Percentiles rank a stretch among this genome's conserved stretches.
These are phyloP conservation scores for Drosophila pseudotalamancana DNA, from an alignment of 2,888 invertebrate species.

Conservation along the genomic window DNA sequence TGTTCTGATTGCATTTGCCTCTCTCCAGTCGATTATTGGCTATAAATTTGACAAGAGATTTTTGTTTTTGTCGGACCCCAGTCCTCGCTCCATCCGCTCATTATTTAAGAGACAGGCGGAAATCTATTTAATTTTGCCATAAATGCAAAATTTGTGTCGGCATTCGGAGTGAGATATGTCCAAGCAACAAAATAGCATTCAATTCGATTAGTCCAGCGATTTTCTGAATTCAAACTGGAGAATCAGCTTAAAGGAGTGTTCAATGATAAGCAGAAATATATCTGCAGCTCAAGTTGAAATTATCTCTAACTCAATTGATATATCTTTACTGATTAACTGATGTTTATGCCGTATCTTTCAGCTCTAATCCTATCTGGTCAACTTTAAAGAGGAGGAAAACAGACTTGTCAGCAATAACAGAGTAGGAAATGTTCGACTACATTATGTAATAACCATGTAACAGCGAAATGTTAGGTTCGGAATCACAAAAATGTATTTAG, in stretches of 20 bases:
- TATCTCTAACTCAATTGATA: too few relatives aligned
- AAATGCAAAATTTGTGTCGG: conserved; percentile 48
- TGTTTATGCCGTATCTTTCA: too few relatives aligned
- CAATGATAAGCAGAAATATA: background rate
- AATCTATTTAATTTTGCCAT: conserved; percentile 56
- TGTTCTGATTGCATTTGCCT: conserved; percentile 74
- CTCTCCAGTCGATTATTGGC: conserved; percentile 38
- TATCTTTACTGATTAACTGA: too few relatives aligned
- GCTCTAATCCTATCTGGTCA: too few relatives aligned
- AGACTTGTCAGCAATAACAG: too few relatives aligned
- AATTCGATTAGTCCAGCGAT: background rate
- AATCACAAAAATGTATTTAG: too few relatives aligned
- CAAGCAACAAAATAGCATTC: background rate
- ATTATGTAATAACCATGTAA: too few relatives aligned
- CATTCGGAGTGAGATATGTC: conserved; percentile 17
- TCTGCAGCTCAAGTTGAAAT: too few relatives aligned
- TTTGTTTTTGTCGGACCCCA: conserved; percentile 20
- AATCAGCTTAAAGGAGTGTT: background rate
- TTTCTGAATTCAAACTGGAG: background rate
- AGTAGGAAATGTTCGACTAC: too few relatives aligned
- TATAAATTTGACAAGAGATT: conserved; percentile 66
- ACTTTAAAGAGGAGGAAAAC: too few relatives aligned
- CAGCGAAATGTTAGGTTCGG: too few relatives aligned
- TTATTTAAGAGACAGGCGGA: conserved; percentile 54
- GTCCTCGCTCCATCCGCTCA: conserved; percentile 7